Base-by-base conservation (phyloP, 2,113 vertebrate species). In the Lophura nycthemera region DNA sequence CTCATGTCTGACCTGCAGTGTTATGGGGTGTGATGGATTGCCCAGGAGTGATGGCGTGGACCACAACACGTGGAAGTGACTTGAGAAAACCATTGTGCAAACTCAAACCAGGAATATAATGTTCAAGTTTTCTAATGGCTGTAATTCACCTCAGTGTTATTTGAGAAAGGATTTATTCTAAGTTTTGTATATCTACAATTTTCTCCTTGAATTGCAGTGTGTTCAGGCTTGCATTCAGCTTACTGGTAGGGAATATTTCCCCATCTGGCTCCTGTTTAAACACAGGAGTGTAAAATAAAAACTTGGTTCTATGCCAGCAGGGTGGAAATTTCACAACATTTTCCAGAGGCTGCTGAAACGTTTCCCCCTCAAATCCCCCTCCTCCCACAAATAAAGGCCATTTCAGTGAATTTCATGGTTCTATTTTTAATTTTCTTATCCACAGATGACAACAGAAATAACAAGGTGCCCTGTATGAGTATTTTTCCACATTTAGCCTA, bases 11-110 rank as follows among this genome's bases (percentile, higher is more conserved):
- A 30, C 47, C 25, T 50, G 1, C 13, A 38, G 19, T 5, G 13
- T 17, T 56, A 25, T 0, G 16, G 54, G 56, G 74, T 48, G 54
- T 54, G 40, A 56, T 42, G 25, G 34, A 54, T 42, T 36, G 42
- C 61, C 57, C 61, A 21, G 69, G 56, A 50, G 34, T 10, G 40
- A 32, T 22, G 15, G 52, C 14, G 67, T 25, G 42, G 63, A 36
- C 80, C 48, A 59, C 74, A 84, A 83, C 84, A 43, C 42, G 25
- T 57, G 69, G 36, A 69, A 84, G 64, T 63, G 13, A 70, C 61
- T 80, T 59, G 56, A 83, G 85, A 57, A 83, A 69, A 79, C 67
- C 14, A 10, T n/a, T 79, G 74, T 63, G 57, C 79, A 63, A 74
- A 84, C n/a, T 38, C 20, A 15, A 64, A 57, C 34, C 48, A 34